Base-by-base conservation (phyloP, 2,797 vertebrate species). In the Silurus aristotelis region DNA sequence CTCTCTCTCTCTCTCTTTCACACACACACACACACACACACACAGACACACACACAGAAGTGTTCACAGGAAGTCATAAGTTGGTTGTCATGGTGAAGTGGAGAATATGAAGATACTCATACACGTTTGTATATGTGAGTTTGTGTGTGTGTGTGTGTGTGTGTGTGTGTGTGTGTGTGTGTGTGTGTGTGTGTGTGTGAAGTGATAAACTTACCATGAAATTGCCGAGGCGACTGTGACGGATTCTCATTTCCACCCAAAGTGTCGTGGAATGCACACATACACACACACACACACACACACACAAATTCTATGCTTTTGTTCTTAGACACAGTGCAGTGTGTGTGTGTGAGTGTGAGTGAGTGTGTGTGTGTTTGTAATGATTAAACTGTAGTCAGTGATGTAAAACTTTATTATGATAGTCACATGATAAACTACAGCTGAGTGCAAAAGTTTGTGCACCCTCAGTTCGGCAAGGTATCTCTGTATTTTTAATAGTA, bases 151-250 rank as follows among this genome's bases (percentile, higher is more conserved):
- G 61, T 84, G 79, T 60, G 66, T 60, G 27, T 86, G 81, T 80
- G n/a, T 60, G 61, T 83, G 20, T 82, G 79, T 86, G 85, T 77
- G 77, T 67, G 83, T 87, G 78, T 79, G 60, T 84, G 86, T 61
- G 85, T 83, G 80, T 75, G 85, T 87, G 83, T 56, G 75, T 83
- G 85, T 73, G 22, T 89, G 83, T 87, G 80, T 86, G 84, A 86
- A 86, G 72, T 12, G 66, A 80, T 64, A 90, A 89, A 90, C 79
- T 81, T 77, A 55, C 71, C 71, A 84, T 90, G 87, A 90, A 90
- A 90, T 90, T 77, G 83, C 86, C 22, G 72, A 87, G 88, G 86
- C 56, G 89, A 87, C 85, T 90, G 88, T 90, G 89, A 90, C 89
- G 76, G 89, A 90, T 90, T 82, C 77, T 88, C 86, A 87, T 89